These are phyloP conservation scores for Calameuta pallipes DNA, from an alignment of 2,888 invertebrate genomes.

Conservation along the genomic window DNA sequence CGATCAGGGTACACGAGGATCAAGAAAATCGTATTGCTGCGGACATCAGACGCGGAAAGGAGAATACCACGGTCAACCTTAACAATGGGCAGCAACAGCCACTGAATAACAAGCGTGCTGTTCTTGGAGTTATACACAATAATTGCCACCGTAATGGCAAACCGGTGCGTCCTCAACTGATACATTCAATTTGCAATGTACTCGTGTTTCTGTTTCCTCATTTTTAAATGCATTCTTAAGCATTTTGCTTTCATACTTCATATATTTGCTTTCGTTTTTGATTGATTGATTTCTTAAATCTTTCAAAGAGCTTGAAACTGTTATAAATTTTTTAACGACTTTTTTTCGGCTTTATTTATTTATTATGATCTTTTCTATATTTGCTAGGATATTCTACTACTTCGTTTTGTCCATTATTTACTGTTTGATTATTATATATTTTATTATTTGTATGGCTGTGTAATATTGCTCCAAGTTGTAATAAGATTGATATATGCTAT, in stretches of 20 bases:
- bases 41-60: slow-evolving; percentile 67
- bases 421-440: background rate
- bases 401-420: background rate
- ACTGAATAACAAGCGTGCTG: slow-evolving; percentile 69
- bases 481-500: background rate
- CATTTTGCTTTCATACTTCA: slow-evolving; percentile 21
- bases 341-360: background rate
- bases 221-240: background rate
- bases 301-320: background rate
- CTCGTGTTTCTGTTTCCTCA: background rate
- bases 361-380: background rate
- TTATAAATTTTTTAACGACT: background rate
- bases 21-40: slow-evolving; percentile 77
- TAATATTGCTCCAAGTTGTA: background rate
- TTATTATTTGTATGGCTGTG: background rate
- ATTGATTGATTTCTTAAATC: slow-evolving; percentile 3
- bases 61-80: slow-evolving; percentile 65
- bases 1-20: slow-evolving; percentile 81
- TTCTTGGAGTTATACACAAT: slow-evolving; percentile 74
- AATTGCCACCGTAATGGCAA: slow-evolving; percentile 70
- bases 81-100: slow-evolving; percentile 35
- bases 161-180: slow-evolving; percentile 66
- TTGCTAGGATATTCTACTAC: background rate
- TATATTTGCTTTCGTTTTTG: slow-evolving; percentile 20
- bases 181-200: background rate